Evolutionary conservation across 53 echinoderm and acorn worm species (phyloP), one percentile per base, ranked within the genome.

Genomic region (Holothuria leucospilota): DNA sequence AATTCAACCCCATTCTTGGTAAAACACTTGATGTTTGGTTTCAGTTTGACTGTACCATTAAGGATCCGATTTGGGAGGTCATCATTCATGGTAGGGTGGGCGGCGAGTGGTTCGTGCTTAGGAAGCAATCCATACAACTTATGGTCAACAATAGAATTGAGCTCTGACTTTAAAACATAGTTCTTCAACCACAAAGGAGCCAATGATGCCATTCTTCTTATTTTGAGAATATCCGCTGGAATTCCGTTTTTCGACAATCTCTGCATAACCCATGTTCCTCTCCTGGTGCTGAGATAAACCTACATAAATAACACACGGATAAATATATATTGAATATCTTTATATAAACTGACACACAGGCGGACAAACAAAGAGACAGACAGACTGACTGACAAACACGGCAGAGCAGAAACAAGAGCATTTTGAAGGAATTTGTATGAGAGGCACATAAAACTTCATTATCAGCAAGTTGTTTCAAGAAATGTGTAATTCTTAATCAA

Each of bases 61-160:
- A 46, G 46, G 8, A 46, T 46, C 46, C 46, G 2, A 63, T 91
- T 93, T 0, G 93, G 91, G 0, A 96, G 74, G 29, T 89, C 87
- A 46, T 96, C 96, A 61, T 94, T 96, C 34, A 96, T 82, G 30
- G 89, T 87, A 7, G 90, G 89, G 27, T 92, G 85, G 10, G 67
- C 72, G 0, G 81, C 41, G 0, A 91, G 16, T 14, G 78, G 25
- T 14, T 85, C 60, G 27, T 86, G 91, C 1, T 73, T 38, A 1
- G 96, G 91, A 49, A 62, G 42, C 20, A 96, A 58, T 4, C 89
- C 87, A 34, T 88, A 86, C 63, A 86, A 84, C 49, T 88, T 85
- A 78, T 94, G 89, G n/a, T 92, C 82, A 9, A 87, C 64, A 13
- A 83, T 86, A 0, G 29, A 24, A 46, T 84, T 69, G 4, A 94